Base-by-base conservation (phyloP, 2,888 invertebrate genomes). In the Erebia ligea region DNA sequence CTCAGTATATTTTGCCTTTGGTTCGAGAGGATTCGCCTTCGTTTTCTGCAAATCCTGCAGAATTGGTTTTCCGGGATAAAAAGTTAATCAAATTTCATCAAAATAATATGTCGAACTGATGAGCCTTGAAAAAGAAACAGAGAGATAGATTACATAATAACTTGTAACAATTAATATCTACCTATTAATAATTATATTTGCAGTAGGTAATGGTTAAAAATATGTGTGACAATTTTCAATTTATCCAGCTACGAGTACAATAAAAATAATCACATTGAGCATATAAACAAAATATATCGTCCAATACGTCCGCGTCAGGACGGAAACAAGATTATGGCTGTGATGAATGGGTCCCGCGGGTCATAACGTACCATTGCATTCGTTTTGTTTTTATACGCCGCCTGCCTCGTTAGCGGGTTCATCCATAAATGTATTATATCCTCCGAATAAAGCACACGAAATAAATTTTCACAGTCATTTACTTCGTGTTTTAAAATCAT, bases 311-410 rank as follows among this genome's bases (percentile, higher is more conserved):
- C 79, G 81, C 80, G 84, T 83, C 80, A 80, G 78, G 75, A 76
- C 80, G 81, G 81, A 82, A 86, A 87, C 86, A 84, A 85, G 86
- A 87, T 87, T 85, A 85, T 84, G 80, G 79, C 79, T 80, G 82
- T 89, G 89, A 89, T 84, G 83, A 86, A 89, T 85, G 84, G 81
- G 81, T 74, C 88, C 75, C 84, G 68, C 69, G 86, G 85, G 86
- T 79, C 72, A 81, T 83, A 81, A 73, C 75, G 74, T 76, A 75
- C 79, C 78, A 81, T 77, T 78, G 79, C 76, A 73, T 69, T 68
- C 76, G 75, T 75, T 75, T 79, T 78, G 72, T 73, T 75, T 71
- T 63, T 73, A 67, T 71, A 52, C 76, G 72, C 73, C 72, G 77
- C 68, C 67, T 70, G 58, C 42, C 68, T 69, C 68, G 71, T 73